Conservation (phyloP, 2,888 invertebrate genomes). For the Yponomeuta evonymella region DNA sequence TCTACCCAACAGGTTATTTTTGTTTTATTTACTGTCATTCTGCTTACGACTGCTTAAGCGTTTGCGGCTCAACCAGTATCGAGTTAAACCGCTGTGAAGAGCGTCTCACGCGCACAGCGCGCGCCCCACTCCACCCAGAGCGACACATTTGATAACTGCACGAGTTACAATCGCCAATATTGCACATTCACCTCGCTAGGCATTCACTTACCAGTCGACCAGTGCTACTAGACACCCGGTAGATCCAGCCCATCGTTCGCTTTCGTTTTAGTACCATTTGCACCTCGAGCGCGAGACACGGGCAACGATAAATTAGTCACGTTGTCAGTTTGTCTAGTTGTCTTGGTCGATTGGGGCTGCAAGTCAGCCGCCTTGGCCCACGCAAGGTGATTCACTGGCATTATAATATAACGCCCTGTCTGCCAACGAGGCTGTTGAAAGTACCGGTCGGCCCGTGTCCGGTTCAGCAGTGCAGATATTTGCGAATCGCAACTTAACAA, state of each 20-base stretch:
- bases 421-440: slow-evolving; percentile 65
- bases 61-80: neutral
- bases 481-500: neutral
- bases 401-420: slow-evolving; percentile 46
- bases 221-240: too few species aligned
- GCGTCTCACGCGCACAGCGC: slow-evolving; percentile 6
- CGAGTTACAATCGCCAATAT: slow-evolving; percentile 43
- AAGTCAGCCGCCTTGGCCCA: slow-evolving; percentile 60
- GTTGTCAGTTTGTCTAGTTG: too few species aligned
- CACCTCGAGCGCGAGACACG: too few species aligned
- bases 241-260: too few species aligned
- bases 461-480: slow-evolving; percentile 29
- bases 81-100: neutral
- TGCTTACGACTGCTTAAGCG: too few species aligned
- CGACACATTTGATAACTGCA: slow-evolving; percentile 35
- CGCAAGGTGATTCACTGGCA: slow-evolving; percentile 67
- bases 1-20: too few species aligned
- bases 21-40: too few species aligned
- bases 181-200: slow-evolving; percentile 50
- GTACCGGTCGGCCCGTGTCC: slow-evolving; percentile 50
- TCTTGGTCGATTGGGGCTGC: slow-evolving; percentile 14
- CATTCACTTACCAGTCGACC: slow-evolving; percentile 33
- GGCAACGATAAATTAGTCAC: too few species aligned
- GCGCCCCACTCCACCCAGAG: slow-evolving; percentile 22
- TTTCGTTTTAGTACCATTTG: too few species aligned